A percentile compares a stretch with the other conserved stretches of the same genome.
These are phyloP conservation scores for Zeuzera pyrina DNA, from an alignment of 2,888 invertebrate genomes.

Conservation along the genomic window DNA sequence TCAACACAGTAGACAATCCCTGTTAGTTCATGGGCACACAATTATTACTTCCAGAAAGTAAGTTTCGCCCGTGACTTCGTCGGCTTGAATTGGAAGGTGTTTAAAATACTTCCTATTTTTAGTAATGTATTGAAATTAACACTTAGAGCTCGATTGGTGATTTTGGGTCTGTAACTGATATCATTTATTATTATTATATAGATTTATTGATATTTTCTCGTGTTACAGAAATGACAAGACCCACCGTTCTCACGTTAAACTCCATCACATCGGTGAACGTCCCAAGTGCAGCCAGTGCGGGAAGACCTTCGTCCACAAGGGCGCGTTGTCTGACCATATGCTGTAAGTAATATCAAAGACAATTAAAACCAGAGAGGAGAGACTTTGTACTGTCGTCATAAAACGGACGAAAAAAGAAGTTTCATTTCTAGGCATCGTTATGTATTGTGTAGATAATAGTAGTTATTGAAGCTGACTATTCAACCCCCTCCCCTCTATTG, in stretches of 20 bases:
- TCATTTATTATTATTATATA: too few relatives aligned
- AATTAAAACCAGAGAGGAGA: too few relatives aligned
- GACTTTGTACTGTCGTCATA: too few relatives aligned
- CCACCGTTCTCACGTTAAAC: slow-evolving; percentile 53
- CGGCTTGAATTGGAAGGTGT: neutral
- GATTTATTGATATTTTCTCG: slow-evolving; percentile 1
- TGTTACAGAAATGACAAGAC: slow-evolving; percentile 49
- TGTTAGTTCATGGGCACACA: too few relatives aligned
- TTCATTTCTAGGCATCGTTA: too few relatives aligned
- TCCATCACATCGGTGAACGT: slow-evolving; percentile 47
- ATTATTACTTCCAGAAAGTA: neutral
- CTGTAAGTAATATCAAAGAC: slow-evolving; percentile 41
- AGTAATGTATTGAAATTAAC: neutral
- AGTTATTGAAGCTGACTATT: too few relatives aligned
- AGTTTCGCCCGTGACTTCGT: neutral
- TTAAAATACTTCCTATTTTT: neutral
- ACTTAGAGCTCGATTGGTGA: too few relatives aligned
- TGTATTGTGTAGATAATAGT: too few relatives aligned
- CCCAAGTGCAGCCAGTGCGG: slow-evolving; percentile 54
- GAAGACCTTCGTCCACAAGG: slow-evolving; percentile 56
- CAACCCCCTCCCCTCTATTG: neutral
- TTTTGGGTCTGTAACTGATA: too few relatives aligned
- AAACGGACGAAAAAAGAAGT: too few relatives aligned
- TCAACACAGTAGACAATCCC: too few relatives aligned
- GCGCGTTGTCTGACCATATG: slow-evolving; percentile 51